These are phyloP conservation scores for Sinelater perroti DNA, from an alignment of 2,888 invertebrate species.

Conservation along the genomic window DNA sequence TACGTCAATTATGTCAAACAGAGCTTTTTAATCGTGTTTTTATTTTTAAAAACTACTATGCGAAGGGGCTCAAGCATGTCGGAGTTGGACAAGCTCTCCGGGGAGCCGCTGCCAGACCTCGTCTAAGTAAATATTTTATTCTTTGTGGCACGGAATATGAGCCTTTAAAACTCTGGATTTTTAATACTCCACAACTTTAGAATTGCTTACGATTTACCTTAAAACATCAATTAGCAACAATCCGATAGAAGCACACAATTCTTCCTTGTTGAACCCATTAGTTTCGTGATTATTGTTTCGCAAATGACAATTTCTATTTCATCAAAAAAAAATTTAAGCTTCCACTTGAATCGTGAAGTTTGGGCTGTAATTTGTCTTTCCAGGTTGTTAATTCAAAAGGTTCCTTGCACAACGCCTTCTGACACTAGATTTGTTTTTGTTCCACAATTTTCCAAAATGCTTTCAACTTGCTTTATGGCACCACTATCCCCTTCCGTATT, in stretches of 20 bases:
- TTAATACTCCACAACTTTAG: background rate
- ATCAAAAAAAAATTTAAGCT: background rate
- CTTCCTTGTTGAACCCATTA: background rate
- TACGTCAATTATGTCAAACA: too few species aligned
- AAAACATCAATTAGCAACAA: background rate
- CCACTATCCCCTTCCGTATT: background rate
- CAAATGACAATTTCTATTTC: background rate
- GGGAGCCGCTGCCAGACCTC: too few species aligned
- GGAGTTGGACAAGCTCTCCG: too few species aligned
- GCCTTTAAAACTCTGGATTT: background rate
- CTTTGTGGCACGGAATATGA: background rate
- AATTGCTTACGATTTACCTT: background rate
- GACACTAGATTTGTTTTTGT: background rate
- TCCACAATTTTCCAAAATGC: background rate
- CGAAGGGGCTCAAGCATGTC: too few species aligned
- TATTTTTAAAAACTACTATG: too few species aligned
- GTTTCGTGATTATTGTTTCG: background rate
- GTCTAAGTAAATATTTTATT: too few species aligned
- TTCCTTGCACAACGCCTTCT: background rate
- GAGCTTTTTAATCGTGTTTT: too few species aligned
- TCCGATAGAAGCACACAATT: background rate
- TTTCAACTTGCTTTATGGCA: background rate
- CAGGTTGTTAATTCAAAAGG: background rate
- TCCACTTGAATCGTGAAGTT: background rate
- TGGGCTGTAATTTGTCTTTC: background rate